phyloP scores from a whole-genome alignment of 2,113 vertebrate species.

The Cisticola juncidis region DNA sequence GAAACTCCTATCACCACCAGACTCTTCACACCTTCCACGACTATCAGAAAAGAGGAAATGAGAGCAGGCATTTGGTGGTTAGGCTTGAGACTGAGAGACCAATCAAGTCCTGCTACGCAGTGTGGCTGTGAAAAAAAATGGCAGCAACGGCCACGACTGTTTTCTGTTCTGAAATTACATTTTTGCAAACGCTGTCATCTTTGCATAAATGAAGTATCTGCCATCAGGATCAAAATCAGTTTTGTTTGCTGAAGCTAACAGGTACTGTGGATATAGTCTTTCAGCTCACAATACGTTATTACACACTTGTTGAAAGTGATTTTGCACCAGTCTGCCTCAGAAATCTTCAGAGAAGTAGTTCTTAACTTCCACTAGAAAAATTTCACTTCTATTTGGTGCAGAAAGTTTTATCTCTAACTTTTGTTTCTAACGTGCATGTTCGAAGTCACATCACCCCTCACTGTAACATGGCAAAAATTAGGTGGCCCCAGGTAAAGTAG shows the following conservation, averaged over 20 bases:
- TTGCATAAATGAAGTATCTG: neutral
- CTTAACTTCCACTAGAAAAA: neutral
- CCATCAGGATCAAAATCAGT: neutral
- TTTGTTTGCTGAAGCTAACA: neutral
- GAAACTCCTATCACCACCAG: slow-evolving; percentile 33
- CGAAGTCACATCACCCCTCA: neutral
- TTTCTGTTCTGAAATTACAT: neutral
- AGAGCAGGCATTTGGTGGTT: slow-evolving; percentile 9
- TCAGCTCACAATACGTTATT: neutral
- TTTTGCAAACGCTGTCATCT: neutral
- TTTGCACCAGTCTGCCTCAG: neutral
- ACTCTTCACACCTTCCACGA: neutral
- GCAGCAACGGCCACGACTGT: neutral
- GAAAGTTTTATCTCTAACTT: neutral
- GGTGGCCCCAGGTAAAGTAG: neutral
- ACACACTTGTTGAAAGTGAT: neutral
- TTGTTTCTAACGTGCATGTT: neutral
- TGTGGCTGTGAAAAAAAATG: neutral
- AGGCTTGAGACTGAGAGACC: neutral
- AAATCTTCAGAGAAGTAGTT: neutral
- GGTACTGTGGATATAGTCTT: accelerated
- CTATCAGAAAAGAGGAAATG: slow-evolving; percentile 53
- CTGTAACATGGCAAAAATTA: neutral
- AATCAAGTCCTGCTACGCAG: neutral
- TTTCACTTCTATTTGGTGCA: neutral